A percentile compares a stretch with the other conserved stretches of the same genome.
These are phyloP conservation scores for Sabellastarte sp. DNA, from an alignment of 2,888 invertebrate genomes.

Conservation along the genomic window DNA sequence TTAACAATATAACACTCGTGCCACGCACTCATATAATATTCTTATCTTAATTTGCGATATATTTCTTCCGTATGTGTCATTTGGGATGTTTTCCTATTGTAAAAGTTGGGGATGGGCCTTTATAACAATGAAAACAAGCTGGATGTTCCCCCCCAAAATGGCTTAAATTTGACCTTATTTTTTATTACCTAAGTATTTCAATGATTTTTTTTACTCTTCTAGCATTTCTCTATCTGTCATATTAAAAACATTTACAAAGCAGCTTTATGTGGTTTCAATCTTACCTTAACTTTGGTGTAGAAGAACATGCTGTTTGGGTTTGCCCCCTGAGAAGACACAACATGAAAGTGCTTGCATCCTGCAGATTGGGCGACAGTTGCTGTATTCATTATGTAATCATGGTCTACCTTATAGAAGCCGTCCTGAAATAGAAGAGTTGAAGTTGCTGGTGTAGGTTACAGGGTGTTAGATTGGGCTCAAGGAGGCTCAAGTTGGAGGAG, in stretches of 20 bases:
- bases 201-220: neutral
- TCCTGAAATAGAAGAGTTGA: slow-evolving; percentile 46
- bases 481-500: no score
- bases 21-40: no score
- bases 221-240: no score
- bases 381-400: slow-evolving; percentile 62
- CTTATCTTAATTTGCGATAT: no score
- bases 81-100: no score
- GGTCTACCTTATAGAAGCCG: slow-evolving; percentile 60
- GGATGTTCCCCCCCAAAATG: neutral
- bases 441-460: no score
- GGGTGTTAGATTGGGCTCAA: no score
- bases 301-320: slow-evolving; percentile 60
- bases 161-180: neutral
- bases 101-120: no score
- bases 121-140: no score
- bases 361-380: slow-evolving; percentile 60
- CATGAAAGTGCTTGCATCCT: slow-evolving; percentile 60
- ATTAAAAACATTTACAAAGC: neutral
- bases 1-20: no score
- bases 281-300: slow-evolving; percentile 61
- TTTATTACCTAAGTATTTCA: neutral
- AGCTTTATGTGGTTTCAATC: neutral
- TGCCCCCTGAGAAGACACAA: slow-evolving; percentile 61
- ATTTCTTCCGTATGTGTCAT: no score